Evolutionary conservation across 2,888 invertebrate genomes (phyloP).

Genomic region (Ichneumoninae sp.): DNA sequence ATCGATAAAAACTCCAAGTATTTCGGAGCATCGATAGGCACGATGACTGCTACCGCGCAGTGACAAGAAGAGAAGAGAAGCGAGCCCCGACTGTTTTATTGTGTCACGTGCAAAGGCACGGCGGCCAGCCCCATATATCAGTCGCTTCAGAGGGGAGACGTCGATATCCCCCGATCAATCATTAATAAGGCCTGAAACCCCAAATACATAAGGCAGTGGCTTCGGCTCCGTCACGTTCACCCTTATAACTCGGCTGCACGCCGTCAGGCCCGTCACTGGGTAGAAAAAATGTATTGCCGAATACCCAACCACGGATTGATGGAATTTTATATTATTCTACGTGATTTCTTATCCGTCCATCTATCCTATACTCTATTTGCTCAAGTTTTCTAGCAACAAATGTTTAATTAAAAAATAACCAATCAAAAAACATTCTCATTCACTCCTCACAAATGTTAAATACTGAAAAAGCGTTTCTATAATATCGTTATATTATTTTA

Average conservation of each 20-base stretch:
- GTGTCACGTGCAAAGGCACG: constrained; percentile 83
- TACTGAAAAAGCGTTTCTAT: background rate
- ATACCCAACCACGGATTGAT: constrained; percentile 80
- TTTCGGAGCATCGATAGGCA: constrained; percentile 56
- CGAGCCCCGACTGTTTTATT: constrained; percentile 77
- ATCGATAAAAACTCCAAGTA: constrained; percentile 77
- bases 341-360: constrained; percentile 77
- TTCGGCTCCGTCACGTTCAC: constrained; percentile 64
- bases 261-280: constrained; percentile 45
- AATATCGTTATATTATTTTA: constrained; percentile 1
- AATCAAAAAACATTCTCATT: background rate
- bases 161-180: constrained; percentile 84
- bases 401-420: constrained; percentile 12
- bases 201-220: constrained; percentile 80
- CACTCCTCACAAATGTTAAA: background rate
- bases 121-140: constrained; percentile 81
- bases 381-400: constrained; percentile 10
- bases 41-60: constrained; percentile 54
- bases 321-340: constrained; percentile 83
- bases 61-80: constrained; percentile 47
- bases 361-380: background rate
- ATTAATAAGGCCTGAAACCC: constrained; percentile 84
- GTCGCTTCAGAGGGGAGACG: constrained; percentile 83
- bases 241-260: constrained; percentile 67
- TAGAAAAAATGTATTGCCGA: constrained; percentile 78